These are phyloP conservation scores for Colletes gigas DNA, from an alignment of 1,140 invertebrate genomes.

Conservation along the genomic window DNA sequence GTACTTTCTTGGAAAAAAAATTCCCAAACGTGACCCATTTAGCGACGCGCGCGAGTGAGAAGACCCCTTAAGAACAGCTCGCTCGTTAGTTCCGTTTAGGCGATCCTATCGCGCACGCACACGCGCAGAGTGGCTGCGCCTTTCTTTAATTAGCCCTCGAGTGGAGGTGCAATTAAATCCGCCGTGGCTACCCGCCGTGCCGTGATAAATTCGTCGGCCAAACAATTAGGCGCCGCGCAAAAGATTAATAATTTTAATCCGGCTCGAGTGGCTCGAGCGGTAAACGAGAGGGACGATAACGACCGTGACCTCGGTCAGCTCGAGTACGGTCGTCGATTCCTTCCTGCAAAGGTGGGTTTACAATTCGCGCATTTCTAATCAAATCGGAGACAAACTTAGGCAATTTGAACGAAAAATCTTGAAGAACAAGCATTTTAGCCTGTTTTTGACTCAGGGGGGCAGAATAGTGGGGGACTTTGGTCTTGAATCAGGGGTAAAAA, in stretches of 20 bases:
- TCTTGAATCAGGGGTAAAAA: too few relatives aligned
- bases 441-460: too few relatives aligned
- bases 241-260: conserved; percentile 40
- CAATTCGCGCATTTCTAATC: too few relatives aligned
- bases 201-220: conserved; percentile 42
- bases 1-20: too few relatives aligned
- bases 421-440: too few relatives aligned
- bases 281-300: conserved; percentile 9
- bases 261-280: conserved; percentile 1
- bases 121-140: background rate
- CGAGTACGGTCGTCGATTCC: background rate
- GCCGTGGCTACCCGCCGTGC: conserved; percentile 12
- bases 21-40: too few relatives aligned
- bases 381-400: too few relatives aligned
- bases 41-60: background rate
- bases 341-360: background rate
- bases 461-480: too few relatives aligned
- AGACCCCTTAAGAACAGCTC: conserved; percentile 36
- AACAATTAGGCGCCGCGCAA: conserved; percentile 38
- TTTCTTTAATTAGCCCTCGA: conserved; percentile 50
- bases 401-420: too few relatives aligned
- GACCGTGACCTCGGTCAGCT: conserved; percentile 16
- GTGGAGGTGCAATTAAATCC: conserved; percentile 45
- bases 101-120: conserved; percentile 30
- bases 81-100: conserved; percentile 68